phyloP scores from a whole-genome alignment of 1,140 invertebrate species.

The Telenomus remus region DNA sequence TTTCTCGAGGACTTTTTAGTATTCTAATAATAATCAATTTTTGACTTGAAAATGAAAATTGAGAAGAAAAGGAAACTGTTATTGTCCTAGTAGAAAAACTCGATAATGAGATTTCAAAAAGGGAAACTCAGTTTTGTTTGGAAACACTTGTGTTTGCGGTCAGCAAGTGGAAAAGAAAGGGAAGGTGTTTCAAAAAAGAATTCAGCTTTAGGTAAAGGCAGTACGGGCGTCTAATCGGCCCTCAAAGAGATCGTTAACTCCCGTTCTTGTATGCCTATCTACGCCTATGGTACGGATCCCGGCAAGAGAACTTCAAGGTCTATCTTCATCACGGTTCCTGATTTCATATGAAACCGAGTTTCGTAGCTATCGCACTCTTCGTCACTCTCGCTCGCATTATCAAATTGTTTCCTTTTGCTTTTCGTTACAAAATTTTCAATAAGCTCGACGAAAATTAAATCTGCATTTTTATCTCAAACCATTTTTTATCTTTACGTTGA shows the following conservation, averaged over 20 bases:
- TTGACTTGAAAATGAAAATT: too few species aligned
- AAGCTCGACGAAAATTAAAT: too few species aligned
- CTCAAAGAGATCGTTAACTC: constrained; percentile 51
- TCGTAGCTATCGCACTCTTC: constrained; percentile 34
- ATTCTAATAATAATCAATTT: too few species aligned
- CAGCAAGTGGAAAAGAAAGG: constrained; percentile 24
- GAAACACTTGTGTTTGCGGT: too few species aligned
- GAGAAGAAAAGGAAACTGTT: too few species aligned
- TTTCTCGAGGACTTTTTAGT: too few species aligned
- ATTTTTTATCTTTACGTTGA: too few species aligned
- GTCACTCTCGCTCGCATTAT: constrained; percentile 40
- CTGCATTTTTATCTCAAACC: too few species aligned
- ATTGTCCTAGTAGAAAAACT: too few species aligned
- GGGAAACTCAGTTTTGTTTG: too few species aligned
- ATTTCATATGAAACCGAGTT: constrained; percentile 60
- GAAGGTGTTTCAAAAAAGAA: constrained; percentile 16
- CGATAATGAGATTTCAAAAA: too few species aligned
- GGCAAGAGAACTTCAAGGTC: constrained; percentile 54
- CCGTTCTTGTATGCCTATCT: constrained; percentile 32
- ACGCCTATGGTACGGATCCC: constrained; percentile 24
- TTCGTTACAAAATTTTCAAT: constrained; percentile 28
- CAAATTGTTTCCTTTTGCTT: constrained; percentile 18
- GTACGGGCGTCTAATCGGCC: constrained; percentile 46
- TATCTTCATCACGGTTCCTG: constrained; percentile 53
- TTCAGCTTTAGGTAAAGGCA: constrained; percentile 10